Evolutionary conservation across 1,140 invertebrate genomes (phyloP).

Genomic region (Drosophila busckii): DNA sequence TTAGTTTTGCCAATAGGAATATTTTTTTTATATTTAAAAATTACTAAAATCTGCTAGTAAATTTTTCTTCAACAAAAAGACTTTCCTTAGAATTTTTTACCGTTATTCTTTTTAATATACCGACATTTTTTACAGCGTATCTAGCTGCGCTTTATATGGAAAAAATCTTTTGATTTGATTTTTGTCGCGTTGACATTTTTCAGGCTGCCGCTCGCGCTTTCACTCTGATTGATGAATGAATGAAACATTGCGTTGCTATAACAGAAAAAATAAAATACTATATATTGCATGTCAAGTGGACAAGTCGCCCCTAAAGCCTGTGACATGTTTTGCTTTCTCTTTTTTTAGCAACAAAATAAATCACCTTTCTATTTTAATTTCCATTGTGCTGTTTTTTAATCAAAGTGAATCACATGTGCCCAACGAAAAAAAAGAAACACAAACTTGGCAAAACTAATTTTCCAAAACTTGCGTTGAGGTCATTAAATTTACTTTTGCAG

Average conservation of each 20-base stretch:
- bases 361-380: conserved; percentile 50
- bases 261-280: conserved; percentile 51
- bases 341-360: conserved; percentile 32
- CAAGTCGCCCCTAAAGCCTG: conserved; percentile 2
- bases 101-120: too few relatives aligned
- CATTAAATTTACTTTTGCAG: conserved; percentile 28
- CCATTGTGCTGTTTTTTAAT: conserved; percentile 47
- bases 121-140: conserved; percentile 19
- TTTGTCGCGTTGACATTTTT: conserved; percentile 59
- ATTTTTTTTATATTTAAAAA: too few relatives aligned
- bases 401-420: conserved; percentile 63
- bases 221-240: conserved; percentile 75
- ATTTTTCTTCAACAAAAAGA: too few relatives aligned
- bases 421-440: neutral
- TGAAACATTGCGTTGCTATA: conserved; percentile 36
- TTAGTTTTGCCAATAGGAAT: neutral
- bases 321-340: conserved; percentile 2
- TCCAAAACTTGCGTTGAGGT: conserved; percentile 23
- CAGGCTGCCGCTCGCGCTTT: conserved; percentile 59
- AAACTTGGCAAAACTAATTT: conserved; percentile 52
- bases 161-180: conserved; percentile 14
- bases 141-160: neutral
- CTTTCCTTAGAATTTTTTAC: too few relatives aligned
- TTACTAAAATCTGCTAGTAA: too few relatives aligned
- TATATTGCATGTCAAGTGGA: conserved; percentile 61